Evolutionary conservation across 2,888 invertebrate species (phyloP).

Genomic region (Orthosia incerta): DNA sequence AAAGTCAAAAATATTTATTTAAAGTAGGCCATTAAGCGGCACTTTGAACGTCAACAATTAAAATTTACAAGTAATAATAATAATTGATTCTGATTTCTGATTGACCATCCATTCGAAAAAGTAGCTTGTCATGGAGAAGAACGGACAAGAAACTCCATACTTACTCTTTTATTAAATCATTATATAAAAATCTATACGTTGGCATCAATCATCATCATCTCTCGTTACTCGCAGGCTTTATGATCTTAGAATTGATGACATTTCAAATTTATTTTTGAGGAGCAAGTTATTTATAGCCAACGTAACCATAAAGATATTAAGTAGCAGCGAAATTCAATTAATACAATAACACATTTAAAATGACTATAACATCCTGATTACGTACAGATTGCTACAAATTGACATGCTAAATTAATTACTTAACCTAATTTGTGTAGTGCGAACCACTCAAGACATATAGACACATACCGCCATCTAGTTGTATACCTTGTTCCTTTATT

Average conservation of each 20-base stretch:
- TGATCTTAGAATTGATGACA: not conserved
- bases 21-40: no score
- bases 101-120: no score
- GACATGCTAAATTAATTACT: slow-evolving; percentile 5
- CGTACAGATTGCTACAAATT: slow-evolving; percentile 10
- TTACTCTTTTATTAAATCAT: no score
- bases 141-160: no score
- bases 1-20: no score
- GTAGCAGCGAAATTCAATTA: not conserved
- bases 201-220: no score
- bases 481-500: not conserved
- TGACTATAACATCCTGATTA: no score
- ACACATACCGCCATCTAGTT: not conserved
- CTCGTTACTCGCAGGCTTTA: not conserved
- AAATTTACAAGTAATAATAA: no score
- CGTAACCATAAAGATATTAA: not conserved
- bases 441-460: not conserved
- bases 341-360: not conserved
- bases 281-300: not conserved
- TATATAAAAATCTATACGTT: no score
- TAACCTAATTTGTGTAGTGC: not conserved
- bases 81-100: no score
- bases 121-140: no score
- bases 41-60: no score
- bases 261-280: not conserved